Percentiles rank a stretch among this genome's conserved stretches.
phyloP scores from a whole-genome alignment of 2,888 invertebrate species.

The Stomorhina lunata region DNA sequence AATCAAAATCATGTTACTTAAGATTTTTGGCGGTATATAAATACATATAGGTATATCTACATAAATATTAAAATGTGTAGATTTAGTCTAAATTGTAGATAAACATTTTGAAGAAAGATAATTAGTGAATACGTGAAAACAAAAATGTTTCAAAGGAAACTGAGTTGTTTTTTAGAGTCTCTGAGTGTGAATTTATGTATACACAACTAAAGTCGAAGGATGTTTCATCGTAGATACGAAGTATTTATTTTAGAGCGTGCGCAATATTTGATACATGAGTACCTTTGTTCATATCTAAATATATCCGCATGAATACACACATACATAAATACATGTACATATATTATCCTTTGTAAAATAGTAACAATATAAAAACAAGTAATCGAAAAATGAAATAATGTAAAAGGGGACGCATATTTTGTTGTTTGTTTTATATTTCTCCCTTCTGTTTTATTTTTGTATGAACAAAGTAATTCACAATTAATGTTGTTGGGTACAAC shows the following conservation, averaged over 20 bases:
- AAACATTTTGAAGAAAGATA: no score
- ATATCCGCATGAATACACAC: neutral
- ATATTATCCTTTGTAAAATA: conserved; percentile 43
- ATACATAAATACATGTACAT: neutral
- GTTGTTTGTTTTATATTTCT: conserved; percentile 42
- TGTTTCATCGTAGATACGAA: no score
- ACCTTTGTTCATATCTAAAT: neutral
- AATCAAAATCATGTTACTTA: no score
- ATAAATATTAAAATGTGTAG: no score
- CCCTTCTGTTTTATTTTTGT: conserved; percentile 34
- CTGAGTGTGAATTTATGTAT: no score
- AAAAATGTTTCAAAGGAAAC: no score
- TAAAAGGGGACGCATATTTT: conserved; percentile 58
- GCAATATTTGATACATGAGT: neutral
- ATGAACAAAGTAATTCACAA: neutral
- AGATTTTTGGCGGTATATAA: no score
- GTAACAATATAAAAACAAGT: conserved; percentile 52
- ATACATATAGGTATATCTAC: no score
- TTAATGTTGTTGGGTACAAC: neutral
- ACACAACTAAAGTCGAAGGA: no score
- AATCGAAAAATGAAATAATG: neutral
- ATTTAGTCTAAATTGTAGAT: no score
- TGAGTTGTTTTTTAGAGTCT: no score
- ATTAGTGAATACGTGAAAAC: no score
- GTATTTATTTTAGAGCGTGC: conserved; percentile 45